Evolutionary conservation across 2,888 invertebrate genomes (phyloP).

Genomic region (Balanococcus diminutus): DNA sequence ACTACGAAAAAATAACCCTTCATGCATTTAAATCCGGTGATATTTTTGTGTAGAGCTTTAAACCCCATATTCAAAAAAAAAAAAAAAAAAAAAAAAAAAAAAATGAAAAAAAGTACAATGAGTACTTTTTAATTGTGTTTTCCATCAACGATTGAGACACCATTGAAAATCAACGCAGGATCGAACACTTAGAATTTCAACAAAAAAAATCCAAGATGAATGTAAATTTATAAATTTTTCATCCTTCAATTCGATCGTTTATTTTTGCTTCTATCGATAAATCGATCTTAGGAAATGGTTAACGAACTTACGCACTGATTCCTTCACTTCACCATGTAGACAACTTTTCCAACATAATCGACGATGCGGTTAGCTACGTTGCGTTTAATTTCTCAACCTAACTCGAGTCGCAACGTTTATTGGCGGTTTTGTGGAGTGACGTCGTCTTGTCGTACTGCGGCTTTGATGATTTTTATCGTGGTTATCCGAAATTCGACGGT

Average conservation of each 20-base stretch:
- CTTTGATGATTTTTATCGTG: not conserved
- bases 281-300: not conserved
- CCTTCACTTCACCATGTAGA: not conserved
- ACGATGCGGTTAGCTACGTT: conserved; percentile 5
- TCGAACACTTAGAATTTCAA: not conserved
- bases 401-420: not conserved
- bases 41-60: not conserved
- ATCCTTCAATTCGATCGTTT: not conserved
- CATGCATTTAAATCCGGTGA: not conserved
- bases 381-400: conserved; percentile 1
- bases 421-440: not conserved
- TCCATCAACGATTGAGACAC: too few relatives aligned
- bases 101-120: too few relatives aligned
- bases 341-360: conserved; percentile 12
- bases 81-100: too few relatives aligned
- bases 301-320: not conserved
- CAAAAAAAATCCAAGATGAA: not conserved
- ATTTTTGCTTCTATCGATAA: too few relatives aligned
- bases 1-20: not conserved
- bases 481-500: not conserved
- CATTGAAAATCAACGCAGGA: too few relatives aligned
- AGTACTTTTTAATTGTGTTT: not conserved
- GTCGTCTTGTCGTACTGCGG: not conserved
- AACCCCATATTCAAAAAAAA: too few relatives aligned
- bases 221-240: too few relatives aligned